Evolutionary conservation across 2,888 invertebrate genomes (phyloP).

Genomic region (Oeneis ivallda): DNA sequence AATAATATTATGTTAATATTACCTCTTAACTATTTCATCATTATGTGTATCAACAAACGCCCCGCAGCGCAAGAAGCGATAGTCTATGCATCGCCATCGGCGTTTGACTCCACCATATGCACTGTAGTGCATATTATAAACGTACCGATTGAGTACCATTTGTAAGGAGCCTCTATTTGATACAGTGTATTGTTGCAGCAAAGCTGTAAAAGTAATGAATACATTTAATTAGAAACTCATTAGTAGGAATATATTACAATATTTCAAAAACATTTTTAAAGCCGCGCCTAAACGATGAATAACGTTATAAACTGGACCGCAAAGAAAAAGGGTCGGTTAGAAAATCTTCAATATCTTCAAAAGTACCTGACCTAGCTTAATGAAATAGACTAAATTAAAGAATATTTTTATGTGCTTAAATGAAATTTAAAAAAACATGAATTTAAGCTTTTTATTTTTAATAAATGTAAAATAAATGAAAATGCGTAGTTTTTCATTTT

Average conservation of each 20-base stretch:
- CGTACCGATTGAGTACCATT: slow-evolving; percentile 58
- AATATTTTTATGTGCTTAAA: too few species aligned
- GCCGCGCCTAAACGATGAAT: background rate
- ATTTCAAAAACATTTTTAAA: background rate
- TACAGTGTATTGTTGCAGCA: slow-evolving; percentile 51
- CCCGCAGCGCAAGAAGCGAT: slow-evolving; percentile 53
- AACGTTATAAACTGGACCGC: too few species aligned
- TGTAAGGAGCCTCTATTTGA: slow-evolving; percentile 60
- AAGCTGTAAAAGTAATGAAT: slow-evolving; percentile 29
- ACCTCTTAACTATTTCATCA: slow-evolving; percentile 55
- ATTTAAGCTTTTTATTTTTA: too few species aligned
- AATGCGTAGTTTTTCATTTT: too few species aligned
- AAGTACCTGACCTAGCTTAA: too few species aligned
- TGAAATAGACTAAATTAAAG: too few species aligned
- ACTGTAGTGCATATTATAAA: slow-evolving; percentile 59
- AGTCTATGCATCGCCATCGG: slow-evolving; percentile 67
- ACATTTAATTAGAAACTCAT: too few species aligned
- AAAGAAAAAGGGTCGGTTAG: too few species aligned
- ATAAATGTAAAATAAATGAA: too few species aligned
- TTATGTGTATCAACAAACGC: slow-evolving; percentile 57
- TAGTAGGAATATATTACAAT: background rate
- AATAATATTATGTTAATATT: background rate
- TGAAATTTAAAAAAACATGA: too few species aligned
- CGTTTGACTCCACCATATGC: slow-evolving; percentile 49
- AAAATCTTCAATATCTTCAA: too few species aligned